Conservation (phyloP, 2,113 vertebrate genomes). For the Phalacrocorax aristotelis region DNA sequence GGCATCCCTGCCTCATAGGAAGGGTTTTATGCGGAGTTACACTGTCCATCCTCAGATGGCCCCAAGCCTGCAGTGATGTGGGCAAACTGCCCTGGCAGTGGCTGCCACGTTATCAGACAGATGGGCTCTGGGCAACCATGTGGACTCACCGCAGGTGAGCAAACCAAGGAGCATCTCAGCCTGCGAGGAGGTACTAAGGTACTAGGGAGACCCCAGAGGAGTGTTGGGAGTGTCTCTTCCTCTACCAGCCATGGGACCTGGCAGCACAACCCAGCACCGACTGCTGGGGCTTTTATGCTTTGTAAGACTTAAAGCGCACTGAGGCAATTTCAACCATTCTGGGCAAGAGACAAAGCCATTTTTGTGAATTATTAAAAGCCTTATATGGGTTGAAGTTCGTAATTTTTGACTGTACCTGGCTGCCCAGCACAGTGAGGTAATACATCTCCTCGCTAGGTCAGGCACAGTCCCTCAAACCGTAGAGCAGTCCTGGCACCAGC, state of each 20-base stretch:
- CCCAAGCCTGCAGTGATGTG: rapidly evolving
- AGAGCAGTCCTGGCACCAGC: neutral
- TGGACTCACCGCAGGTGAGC: neutral
- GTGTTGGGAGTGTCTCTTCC: neutral
- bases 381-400: neutral
- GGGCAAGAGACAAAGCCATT: neutral
- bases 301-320: neutral
- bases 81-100: neutral
- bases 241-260: neutral
- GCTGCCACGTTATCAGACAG: rapidly evolving
- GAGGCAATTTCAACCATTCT: neutral
- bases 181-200: rapidly evolving
- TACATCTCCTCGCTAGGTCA: neutral
- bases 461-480: rapidly evolving
- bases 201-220: neutral
- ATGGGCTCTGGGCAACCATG: neutral
- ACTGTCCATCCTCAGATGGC: neutral
- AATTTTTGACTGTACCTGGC: neutral
- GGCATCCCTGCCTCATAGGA: neutral
- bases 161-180: neutral
- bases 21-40: neutral
- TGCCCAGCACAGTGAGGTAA: neutral
- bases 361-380: neutral
- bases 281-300: neutral
- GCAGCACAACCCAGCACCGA: rapidly evolving